Percentiles rank a stretch among this genome's conserved stretches.
Conservation (phyloP, 2,888 invertebrate species). For the Ormyrus pomaceus region DNA sequence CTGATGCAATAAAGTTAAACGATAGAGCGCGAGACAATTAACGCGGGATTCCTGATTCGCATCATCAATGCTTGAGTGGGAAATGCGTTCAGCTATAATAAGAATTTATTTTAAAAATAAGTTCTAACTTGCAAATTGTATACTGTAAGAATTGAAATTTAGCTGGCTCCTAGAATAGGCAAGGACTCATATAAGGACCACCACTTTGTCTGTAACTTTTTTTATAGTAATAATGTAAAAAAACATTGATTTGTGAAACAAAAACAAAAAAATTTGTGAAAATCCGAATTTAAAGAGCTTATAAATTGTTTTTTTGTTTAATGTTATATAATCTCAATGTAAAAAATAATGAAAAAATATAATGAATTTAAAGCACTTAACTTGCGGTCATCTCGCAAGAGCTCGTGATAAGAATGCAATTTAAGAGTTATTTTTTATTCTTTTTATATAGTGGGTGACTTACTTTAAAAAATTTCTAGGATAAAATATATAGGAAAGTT, state of each 20-base stretch:
- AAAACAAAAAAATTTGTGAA: background rate
- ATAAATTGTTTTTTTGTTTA: constrained; percentile 22
- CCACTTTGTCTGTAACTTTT: background rate
- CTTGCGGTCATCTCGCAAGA: constrained; percentile 29
- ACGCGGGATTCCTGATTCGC: too few species aligned
- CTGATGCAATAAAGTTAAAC: too few species aligned
- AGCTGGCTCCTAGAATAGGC: too few species aligned
- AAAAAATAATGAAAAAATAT: constrained; percentile 26
- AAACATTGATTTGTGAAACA: background rate
- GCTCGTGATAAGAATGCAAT: constrained; percentile 46
- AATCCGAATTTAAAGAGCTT: constrained; percentile 17
- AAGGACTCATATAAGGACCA: too few species aligned
- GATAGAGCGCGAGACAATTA: too few species aligned
- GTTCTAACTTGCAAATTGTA: too few species aligned
- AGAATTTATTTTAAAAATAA: too few species aligned
- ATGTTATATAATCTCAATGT: constrained; percentile 41
- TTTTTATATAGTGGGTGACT: constrained; percentile 44
- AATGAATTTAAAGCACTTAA: constrained; percentile 43
- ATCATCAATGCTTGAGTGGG: too few species aligned
- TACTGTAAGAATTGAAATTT: background rate
- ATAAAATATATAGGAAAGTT: constrained; percentile 28
- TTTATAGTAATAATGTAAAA: background rate
- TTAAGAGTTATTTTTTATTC: constrained; percentile 50
- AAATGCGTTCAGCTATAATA: too few species aligned
- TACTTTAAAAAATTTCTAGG: constrained; percentile 27